Evolutionary conservation across 2,888 invertebrate species (phyloP).

Genomic region (Sinopyrophorus schimmeli): DNA sequence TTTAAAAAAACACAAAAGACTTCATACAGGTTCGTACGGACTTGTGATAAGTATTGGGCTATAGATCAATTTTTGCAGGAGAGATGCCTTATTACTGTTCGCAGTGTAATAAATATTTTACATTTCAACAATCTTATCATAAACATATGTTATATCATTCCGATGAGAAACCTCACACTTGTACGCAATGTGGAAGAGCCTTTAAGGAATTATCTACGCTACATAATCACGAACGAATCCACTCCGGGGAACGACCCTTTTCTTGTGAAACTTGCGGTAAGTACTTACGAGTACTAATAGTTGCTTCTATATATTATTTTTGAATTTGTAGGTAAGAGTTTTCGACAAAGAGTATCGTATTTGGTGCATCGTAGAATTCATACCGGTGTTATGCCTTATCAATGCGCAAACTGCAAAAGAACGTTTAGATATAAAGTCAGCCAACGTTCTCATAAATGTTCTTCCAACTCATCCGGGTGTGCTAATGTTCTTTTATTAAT

Average conservation of each 20-base stretch:
- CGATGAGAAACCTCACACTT: conserved; percentile 78
- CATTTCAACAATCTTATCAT: conserved; percentile 88
- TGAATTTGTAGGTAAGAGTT: conserved; percentile 79
- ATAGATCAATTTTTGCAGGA: conserved; percentile 63
- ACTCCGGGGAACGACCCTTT: conserved; percentile 84
- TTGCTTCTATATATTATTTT: no score
- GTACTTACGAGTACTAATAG: neutral
- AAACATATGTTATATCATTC: conserved; percentile 87
- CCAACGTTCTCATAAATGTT: conserved; percentile 81
- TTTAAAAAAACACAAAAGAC: conserved; percentile 82
- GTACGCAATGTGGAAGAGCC: conserved; percentile 76
- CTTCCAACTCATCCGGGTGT: conserved; percentile 63
- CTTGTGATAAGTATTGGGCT: neutral
- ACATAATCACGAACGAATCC: conserved; percentile 84
- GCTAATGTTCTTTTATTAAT: no score
- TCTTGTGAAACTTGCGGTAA: conserved; percentile 85
- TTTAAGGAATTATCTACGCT: conserved; percentile 86
- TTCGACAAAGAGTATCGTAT: conserved; percentile 83
- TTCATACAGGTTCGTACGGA: conserved; percentile 71
- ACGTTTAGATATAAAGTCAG: conserved; percentile 85
- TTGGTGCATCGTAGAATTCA: conserved; percentile 83
- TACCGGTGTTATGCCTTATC: conserved; percentile 85
- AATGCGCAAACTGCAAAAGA: conserved; percentile 78
- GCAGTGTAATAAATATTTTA: conserved; percentile 82
- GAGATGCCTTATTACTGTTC: conserved; percentile 86